Evolutionary conservation across 2,113 vertebrate species (phyloP).

Genomic region (Spheniscus mendiculus): DNA sequence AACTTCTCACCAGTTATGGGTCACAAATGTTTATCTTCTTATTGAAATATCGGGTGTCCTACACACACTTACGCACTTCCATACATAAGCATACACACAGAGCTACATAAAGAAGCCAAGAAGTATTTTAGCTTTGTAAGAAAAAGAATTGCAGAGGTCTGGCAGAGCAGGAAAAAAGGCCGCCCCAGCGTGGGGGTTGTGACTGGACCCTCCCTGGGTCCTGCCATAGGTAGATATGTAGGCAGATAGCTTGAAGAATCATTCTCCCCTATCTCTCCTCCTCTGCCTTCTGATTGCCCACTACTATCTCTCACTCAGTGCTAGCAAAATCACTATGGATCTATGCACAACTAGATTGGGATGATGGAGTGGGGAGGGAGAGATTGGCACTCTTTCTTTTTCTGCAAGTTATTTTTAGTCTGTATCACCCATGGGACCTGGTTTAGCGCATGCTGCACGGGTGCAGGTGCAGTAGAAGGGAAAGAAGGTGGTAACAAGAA

Average conservation of each 20-base stretch:
- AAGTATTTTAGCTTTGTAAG: background rate
- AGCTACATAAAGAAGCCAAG: background rate
- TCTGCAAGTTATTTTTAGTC: background rate
- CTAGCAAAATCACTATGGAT: background rate
- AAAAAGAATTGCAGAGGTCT: background rate
- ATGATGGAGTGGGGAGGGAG: background rate
- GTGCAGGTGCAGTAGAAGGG: background rate
- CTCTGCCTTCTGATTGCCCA: background rate
- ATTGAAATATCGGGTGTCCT: background rate
- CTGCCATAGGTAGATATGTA: background rate
- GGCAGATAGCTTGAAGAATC: background rate
- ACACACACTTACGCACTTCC: rapidly evolving
- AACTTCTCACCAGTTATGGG: background rate
- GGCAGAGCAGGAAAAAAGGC: background rate
- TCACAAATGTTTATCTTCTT: background rate
- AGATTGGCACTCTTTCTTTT: background rate
- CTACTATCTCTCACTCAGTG: background rate
- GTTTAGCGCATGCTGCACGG: background rate
- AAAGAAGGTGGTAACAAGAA: background rate
- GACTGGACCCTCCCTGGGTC: background rate
- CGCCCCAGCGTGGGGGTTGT: rapidly evolving
- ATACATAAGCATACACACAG: background rate
- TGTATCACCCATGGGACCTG: background rate
- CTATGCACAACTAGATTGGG: background rate
- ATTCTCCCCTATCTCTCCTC: background rate